phyloP scores from a whole-genome alignment of 2,797 vertebrate species.

The Alca torda region DNA sequence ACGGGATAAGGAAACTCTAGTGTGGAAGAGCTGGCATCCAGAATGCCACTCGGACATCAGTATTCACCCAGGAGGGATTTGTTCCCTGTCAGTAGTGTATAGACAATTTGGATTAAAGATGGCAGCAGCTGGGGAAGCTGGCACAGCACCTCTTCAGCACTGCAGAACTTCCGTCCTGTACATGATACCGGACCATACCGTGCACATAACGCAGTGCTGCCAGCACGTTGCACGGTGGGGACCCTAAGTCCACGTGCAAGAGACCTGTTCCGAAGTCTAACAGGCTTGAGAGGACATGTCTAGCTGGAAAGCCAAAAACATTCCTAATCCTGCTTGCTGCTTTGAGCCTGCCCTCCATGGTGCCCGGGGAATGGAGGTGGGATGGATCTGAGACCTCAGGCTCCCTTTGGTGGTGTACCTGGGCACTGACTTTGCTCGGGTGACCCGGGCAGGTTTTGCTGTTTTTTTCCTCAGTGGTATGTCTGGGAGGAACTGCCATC shows the following conservation, averaged over 20 bases:
- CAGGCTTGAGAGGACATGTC: not conserved
- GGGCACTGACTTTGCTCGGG: not conserved
- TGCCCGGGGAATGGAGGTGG: not conserved
- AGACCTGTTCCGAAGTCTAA: not conserved
- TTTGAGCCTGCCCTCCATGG: not conserved
- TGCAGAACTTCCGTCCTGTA: not conserved
- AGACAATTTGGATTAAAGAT: not conserved
- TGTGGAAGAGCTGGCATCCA: not conserved
- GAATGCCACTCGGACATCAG: not conserved
- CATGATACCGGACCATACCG: not conserved
- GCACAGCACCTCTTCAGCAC: not conserved
- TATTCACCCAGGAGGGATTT: not conserved
- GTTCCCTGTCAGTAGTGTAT: not conserved
- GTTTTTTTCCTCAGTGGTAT: not conserved
- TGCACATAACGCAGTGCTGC: not conserved
- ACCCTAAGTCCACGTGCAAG: not conserved
- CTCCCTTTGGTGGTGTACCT: not conserved
- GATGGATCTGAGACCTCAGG: not conserved
- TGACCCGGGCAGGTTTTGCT: not conserved
- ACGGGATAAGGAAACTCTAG: not conserved
- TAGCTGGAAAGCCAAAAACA: not conserved
- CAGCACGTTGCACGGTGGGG: not conserved
- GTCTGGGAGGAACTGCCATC: not conserved
- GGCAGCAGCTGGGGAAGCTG: not conserved
- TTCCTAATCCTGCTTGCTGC: not conserved